Evolutionary conservation across 2,888 invertebrate species (phyloP), one percentile per base, ranked within the genome.

Genomic region (Cenopis cana): DNA sequence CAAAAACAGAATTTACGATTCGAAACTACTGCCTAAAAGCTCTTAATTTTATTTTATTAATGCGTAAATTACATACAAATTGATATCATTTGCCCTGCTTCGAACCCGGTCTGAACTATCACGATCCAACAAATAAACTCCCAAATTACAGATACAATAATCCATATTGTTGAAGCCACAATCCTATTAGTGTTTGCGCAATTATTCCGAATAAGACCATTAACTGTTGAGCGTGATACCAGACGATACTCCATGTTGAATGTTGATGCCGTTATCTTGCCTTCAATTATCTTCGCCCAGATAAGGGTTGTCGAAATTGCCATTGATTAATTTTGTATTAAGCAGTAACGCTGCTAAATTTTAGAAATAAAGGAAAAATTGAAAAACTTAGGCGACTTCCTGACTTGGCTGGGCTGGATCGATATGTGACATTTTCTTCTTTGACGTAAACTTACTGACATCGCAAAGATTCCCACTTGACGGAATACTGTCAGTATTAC

Each of bases 291-390:
- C 24, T 67, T 29, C n/a, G 24, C 20, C 18, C 18, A 49, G 70
- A 70, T 66, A 70, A 66, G 66, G 67, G 71, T 67, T 38, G 55
- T 61, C 29, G 36, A 55, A 56, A 71, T 71, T 67, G 71, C 67
- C 61, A 67, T 55, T 61, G 71, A 67, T 56, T n/a, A n/a, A n/a
- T n/a, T n/a, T n/a, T n/a, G n/a, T n/a, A n/a, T n/a, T n/a, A n/a
- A n/a, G n/a, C n/a, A n/a, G n/a, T n/a, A n/a, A n/a, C n/a, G n/a
- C n/a, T n/a, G n/a, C n/a, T n/a, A n/a, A n/a, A n/a, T n/a, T n/a
- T n/a, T n/a, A n/a, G n/a, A n/a, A n/a, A n/a, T n/a, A n/a, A n/a
- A n/a, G n/a, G n/a, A n/a, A n/a, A n/a, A n/a, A n/a, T n/a, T n/a
- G n/a, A n/a, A n/a, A n/a, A n/a, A n/a, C n/a, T n/a, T n/a, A n/a